Evolutionary conservation across 2,888 invertebrate genomes (phyloP).

Genomic region (Carpatolechia fugitivella): DNA sequence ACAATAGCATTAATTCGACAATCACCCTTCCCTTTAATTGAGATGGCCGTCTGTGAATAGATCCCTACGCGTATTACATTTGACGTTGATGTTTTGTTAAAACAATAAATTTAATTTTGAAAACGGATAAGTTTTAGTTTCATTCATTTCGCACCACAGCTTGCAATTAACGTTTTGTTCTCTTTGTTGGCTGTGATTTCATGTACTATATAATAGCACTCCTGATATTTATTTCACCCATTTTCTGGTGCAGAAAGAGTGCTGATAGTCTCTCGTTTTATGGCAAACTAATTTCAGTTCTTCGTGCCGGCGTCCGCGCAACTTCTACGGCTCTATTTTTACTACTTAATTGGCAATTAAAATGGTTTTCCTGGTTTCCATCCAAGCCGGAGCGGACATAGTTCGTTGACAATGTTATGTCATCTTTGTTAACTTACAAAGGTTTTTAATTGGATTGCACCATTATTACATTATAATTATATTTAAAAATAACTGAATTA

Average conservation of each 20-base stretch:
- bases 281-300: slow-evolving; percentile 10
- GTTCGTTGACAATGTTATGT: background rate
- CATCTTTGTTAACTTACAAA: background rate
- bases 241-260: background rate
- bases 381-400: background rate
- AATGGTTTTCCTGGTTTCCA: slow-evolving; percentile 1
- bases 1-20: slow-evolving; percentile 14
- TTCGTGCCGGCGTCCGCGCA: background rate
- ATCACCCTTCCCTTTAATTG: background rate
- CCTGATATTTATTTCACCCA: background rate
- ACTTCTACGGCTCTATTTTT: slow-evolving; percentile 10
- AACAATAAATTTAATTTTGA: background rate
- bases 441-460: background rate
- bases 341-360: slow-evolving; percentile 10
- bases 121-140: background rate
- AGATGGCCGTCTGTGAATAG: background rate
- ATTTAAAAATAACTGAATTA: too few relatives aligned
- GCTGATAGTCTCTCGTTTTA: background rate
- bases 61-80: background rate
- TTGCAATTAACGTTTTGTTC: slow-evolving; percentile 1
- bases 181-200: background rate
- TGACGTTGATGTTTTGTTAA: background rate
- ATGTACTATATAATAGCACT: background rate
- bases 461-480: too few relatives aligned
- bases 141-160: background rate